Evolutionary conservation across 2,797 vertebrate species (phyloP), one percentile per base, ranked within the genome.

Genomic region (Sebastes diaconus): DNA sequence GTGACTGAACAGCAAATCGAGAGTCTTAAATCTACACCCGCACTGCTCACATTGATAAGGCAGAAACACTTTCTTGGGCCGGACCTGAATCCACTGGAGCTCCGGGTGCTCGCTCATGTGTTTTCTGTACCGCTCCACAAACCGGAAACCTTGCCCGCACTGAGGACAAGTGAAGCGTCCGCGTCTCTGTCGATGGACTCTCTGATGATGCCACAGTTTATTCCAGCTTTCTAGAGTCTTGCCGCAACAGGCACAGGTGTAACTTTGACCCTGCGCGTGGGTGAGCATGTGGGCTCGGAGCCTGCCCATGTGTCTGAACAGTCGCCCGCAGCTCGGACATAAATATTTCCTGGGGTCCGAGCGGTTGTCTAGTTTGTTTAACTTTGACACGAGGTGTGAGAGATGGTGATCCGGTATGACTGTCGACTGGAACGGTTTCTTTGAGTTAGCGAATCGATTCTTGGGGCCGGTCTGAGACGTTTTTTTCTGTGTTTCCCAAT

Each of bases 271-370:
- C 0, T 79, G 79, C 6, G 90, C 60, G 13, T 96, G 96, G 8
- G 93, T 96, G n/a, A 96, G 93, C 95, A 96, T 96, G 92, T 96
- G 96, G 30, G 96, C 95, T 61, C 95, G 84, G 27, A 96, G 93
- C 20, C 95, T 63, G 60, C 95, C 95, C 76, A 96, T 93, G 73
- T 96, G 95, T 22, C 94, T 84, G 83, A 96, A 96, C 55, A 94
- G 84, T 3, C 96, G 91, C 27, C 96, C 95, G 11, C 95, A 96
- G 70, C 73, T 88, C 0, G 95, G 95, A 75, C 96, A 96, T 8
- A 94, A 82, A 79, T 96, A 96, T 46, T 88, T 95, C 87, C 96
- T 93, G 25, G 96, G 96, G 82, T 96, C 95, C 0, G 94, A 93
- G 59, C 94, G 89, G 64, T 85, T 92, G 20, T 95, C 94, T 1